Conservation (phyloP, 2,888 invertebrate species). For the Selenia dentaria region DNA sequence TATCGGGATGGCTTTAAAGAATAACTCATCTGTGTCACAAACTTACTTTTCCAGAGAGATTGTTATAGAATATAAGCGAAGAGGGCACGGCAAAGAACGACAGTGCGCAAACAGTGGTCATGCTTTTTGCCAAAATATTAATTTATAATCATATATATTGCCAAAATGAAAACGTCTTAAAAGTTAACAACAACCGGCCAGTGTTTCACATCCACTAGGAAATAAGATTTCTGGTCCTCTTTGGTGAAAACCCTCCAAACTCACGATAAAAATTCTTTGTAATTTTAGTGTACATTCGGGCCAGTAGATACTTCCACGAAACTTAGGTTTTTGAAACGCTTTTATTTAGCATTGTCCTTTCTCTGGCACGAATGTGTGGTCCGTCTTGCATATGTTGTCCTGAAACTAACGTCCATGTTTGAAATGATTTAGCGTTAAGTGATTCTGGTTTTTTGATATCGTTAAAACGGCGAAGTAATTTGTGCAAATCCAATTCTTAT, state of each 20-base stretch:
- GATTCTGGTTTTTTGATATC: conserved; percentile 61
- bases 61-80: conserved; percentile 43
- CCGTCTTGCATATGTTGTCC: conserved; percentile 81
- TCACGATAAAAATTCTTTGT: conserved; percentile 73
- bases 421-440: conserved; percentile 80
- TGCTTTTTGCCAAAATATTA: conserved; percentile 65
- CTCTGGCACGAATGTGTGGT: conserved; percentile 59
- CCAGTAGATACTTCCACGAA: conserved; percentile 42
- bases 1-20: conserved; percentile 49
- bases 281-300: conserved; percentile 66
- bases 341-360: conserved; percentile 28
- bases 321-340: conserved; percentile 29
- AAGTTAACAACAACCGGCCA: conserved; percentile 76
- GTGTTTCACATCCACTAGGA: conserved; percentile 78
- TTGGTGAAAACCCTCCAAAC: conserved; percentile 73
- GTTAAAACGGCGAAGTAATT: conserved; percentile 40
- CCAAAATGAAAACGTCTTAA: conserved; percentile 61
- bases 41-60: conserved; percentile 47
- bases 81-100: conserved; percentile 45
- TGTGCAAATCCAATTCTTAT: conserved; percentile 51
- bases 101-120: conserved; percentile 42
- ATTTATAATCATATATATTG: conserved; percentile 52
- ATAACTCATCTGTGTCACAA: conserved; percentile 64
- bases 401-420: conserved; percentile 81
- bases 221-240: conserved; percentile 77